Conservation (phyloP, 2,888 invertebrate species). For the Mythimna impura region DNA sequence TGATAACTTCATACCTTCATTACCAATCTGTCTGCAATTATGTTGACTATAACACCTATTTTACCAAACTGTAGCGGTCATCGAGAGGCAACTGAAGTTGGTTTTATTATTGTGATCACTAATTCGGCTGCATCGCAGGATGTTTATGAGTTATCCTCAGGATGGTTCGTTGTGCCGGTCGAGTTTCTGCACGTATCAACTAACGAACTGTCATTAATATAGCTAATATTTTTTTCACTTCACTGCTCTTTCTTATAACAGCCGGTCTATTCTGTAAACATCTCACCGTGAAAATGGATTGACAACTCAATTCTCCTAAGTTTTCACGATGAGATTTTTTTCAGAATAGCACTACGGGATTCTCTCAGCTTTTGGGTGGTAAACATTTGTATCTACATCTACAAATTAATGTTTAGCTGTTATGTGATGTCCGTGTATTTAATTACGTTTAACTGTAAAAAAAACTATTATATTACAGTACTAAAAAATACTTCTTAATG, state of each 20-base stretch:
- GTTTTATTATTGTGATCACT: constrained; percentile 2
- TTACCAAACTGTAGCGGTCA: neutral
- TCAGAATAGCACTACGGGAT: constrained; percentile 23
- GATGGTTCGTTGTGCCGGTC: constrained; percentile 4
- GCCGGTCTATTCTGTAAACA: too few species aligned
- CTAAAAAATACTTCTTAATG: neutral
- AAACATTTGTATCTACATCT: constrained; percentile 29
- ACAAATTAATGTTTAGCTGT: constrained; percentile 38
- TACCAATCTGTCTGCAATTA: constrained; percentile 1
- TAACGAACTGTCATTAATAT: constrained; percentile 18
- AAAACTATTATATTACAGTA: neutral
- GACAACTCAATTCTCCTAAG: too few species aligned
- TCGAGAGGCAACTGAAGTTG: constrained; percentile 5
- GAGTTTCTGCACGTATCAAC: neutral
- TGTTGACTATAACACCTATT: constrained; percentile 7
- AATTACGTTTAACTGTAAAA: constrained; percentile 38
- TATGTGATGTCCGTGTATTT: constrained; percentile 14
- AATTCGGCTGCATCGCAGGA: constrained; percentile 18
- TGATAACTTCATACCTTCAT: neutral
- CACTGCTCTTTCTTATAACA: constrained; percentile 22
- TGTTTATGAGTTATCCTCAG: constrained; percentile 26
- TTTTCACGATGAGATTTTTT: too few species aligned
- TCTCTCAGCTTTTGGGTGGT: constrained; percentile 35
- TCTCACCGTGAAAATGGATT: too few species aligned
- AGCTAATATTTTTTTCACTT: constrained; percentile 26